These are phyloP conservation scores for Actinopyga echinites DNA, from an alignment of 53 echinoderm and acorn worm species.

Conservation along the genomic window DNA sequence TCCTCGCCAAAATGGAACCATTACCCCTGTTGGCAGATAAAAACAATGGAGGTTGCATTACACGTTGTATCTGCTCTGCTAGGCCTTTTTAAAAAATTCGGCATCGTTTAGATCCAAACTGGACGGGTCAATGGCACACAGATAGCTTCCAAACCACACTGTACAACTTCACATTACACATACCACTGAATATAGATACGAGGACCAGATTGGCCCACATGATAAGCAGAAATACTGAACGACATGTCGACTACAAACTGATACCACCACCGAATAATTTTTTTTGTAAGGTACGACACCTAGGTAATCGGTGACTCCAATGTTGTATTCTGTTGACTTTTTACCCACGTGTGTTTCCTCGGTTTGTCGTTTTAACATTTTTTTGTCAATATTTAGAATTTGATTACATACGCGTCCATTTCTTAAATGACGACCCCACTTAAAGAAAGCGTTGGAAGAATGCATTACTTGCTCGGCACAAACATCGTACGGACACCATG, in stretches of 20 bases:
- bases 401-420: conserved; percentile 22
- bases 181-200: conserved; percentile 31
- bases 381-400: conserved; percentile 34
- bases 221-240: conserved; percentile 40
- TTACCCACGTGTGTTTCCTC: conserved; percentile 43
- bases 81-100: not conserved
- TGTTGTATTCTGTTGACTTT: conserved; percentile 23
- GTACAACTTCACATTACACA: conserved; percentile 23
- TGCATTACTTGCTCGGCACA: conserved; percentile 23
- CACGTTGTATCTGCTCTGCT: too few species aligned
- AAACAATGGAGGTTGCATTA: too few species aligned
- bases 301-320: conserved; percentile 41
- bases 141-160: conserved; percentile 35
- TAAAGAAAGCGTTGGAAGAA: conserved; percentile 9
- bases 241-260: conserved; percentile 23
- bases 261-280: conserved; percentile 28
- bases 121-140: conserved; percentile 24
- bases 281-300: conserved; percentile 40
- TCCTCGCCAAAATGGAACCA: too few species aligned
- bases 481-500: conserved; percentile 33
- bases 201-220: not conserved
- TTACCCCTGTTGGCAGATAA: too few species aligned
- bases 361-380: conserved; percentile 39
- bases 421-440: too few species aligned
- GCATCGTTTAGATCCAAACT: not conserved